Evolutionary conservation across 35 echinoderm and acorn worm genomes (phyloP).

Genomic region (Patiria miniata): DNA sequence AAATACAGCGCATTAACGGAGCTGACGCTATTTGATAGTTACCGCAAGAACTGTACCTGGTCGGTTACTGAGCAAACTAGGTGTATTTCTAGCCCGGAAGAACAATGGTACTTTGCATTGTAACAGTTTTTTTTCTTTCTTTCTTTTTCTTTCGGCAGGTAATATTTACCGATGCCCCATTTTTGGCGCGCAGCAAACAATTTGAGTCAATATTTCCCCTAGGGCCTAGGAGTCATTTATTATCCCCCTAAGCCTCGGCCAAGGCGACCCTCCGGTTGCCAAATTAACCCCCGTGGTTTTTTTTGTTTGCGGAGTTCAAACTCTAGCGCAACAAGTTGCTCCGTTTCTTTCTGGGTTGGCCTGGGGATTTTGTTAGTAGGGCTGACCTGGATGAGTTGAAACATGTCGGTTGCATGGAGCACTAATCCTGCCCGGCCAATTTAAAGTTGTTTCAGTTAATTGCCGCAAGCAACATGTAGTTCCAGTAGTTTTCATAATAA

Average conservation of each 20-base stretch:
- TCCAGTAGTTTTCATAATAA: too few species aligned
- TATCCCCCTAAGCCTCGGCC: neutral
- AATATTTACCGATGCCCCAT: constrained; percentile 21
- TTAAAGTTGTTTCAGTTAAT: too few species aligned
- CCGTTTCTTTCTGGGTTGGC: too few species aligned
- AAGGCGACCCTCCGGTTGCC: constrained; percentile 2
- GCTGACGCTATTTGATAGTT: neutral
- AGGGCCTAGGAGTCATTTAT: constrained; percentile 10
- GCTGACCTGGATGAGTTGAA: too few species aligned
- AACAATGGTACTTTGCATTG: neutral
- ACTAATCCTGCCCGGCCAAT: too few species aligned
- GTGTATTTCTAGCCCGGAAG: neutral
- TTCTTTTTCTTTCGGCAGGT: too few species aligned
- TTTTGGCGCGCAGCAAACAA: neutral
- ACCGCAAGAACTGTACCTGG: too few species aligned
- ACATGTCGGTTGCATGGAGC: too few species aligned
- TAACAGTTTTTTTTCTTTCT: neutral
- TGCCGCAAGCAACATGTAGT: too few species aligned
- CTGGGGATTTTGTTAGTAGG: too few species aligned
- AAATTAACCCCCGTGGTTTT: constrained; percentile 20
- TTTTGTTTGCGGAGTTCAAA: constrained; percentile 24
- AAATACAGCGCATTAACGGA: neutral
- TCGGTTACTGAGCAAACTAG: too few species aligned
- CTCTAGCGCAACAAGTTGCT: neutral
- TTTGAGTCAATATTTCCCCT: constrained; percentile 19